Percentiles rank a stretch among this genome's conserved stretches.
phyloP scores from a whole-genome alignment of 2,113 vertebrate genomes.

The Pseudorectes ferrugineus region DNA sequence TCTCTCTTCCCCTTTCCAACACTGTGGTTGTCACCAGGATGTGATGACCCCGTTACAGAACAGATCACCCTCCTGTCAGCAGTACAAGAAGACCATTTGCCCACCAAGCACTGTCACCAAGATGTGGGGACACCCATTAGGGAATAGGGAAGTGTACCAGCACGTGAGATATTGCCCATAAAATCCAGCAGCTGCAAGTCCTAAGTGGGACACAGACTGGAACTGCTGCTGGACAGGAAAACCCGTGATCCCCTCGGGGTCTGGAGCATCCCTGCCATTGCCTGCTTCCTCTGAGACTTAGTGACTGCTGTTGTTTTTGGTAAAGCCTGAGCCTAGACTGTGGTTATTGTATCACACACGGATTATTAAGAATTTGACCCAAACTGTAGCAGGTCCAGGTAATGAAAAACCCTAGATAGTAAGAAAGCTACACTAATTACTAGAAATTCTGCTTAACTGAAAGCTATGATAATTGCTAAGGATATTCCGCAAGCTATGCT shows the following conservation, averaged over 20 bases:
- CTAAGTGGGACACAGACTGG: background rate
- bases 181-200: background rate
- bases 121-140: background rate
- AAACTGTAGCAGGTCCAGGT: background rate
- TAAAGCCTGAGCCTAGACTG: background rate
- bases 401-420: background rate
- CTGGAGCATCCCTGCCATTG: background rate
- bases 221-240: background rate
- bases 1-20: background rate
- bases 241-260: rapidly evolving
- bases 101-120: background rate
- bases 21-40: background rate
- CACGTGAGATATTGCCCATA: background rate
- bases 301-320: background rate
- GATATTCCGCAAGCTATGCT: background rate
- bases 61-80: background rate
- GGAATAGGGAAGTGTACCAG: background rate
- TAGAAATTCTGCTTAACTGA: background rate
- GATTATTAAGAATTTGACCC: background rate
- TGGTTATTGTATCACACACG: rapidly evolving
- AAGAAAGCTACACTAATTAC: background rate
- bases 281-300: background rate
- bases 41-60: rapidly evolving
- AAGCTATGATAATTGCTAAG: background rate
- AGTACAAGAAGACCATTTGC: background rate